Percentiles rank a stretch among this genome's conserved stretches.
These are phyloP conservation scores for Poeciliopsis paucimaculata DNA, from an alignment of 2,797 vertebrate species.

Conservation along the genomic window DNA sequence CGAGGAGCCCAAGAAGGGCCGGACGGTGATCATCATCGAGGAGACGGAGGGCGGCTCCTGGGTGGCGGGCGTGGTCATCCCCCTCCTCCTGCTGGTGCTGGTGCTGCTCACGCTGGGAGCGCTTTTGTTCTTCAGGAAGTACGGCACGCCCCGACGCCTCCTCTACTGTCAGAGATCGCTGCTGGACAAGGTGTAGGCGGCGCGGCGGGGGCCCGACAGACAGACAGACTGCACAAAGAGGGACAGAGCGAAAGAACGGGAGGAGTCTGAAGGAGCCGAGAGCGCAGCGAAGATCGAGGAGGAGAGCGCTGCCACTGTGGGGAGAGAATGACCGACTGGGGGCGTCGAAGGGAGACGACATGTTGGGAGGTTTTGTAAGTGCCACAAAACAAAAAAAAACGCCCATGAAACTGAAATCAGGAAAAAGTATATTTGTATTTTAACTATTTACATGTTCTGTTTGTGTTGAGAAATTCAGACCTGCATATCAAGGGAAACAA, in stretches of 20 bases:
- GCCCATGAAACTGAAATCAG: slow-evolving; percentile 74
- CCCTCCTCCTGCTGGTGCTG: slow-evolving; percentile 86
- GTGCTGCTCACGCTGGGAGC: slow-evolving; percentile 85
- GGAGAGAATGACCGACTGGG: slow-evolving; percentile 21
- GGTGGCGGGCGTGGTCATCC: slow-evolving; percentile 82
- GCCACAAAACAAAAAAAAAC: slow-evolving; percentile 42
- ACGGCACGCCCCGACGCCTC: slow-evolving; percentile 90
- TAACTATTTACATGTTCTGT: slow-evolving; percentile 68
- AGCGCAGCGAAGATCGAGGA: slow-evolving; percentile 31
- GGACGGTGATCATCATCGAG: slow-evolving; percentile 87
- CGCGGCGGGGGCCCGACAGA: slow-evolving; percentile 30
- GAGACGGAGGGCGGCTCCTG: slow-evolving; percentile 72
- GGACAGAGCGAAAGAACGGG: slow-evolving; percentile 53
- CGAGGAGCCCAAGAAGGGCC: slow-evolving; percentile 79
- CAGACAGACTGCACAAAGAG: slow-evolving; percentile 58
- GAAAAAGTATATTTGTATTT: slow-evolving; percentile 79
- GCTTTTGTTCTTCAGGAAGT: slow-evolving; percentile 88
- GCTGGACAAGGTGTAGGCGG: slow-evolving; percentile 84
- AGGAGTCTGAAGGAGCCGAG: slow-evolving; percentile 34
- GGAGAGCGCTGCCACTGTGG: slow-evolving; percentile 25
- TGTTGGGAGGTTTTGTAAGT: slow-evolving; percentile 65
- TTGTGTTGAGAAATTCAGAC: slow-evolving; percentile 61
- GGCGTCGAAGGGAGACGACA: slow-evolving; percentile 17
- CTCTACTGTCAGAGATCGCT: slow-evolving; percentile 90
- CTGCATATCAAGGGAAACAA: slow-evolving; percentile 40